Evolutionary conservation across 2,797 vertebrate species (phyloP), one percentile per base, ranked within the genome.

Genomic region (Scyliorhinus canicula): DNA sequence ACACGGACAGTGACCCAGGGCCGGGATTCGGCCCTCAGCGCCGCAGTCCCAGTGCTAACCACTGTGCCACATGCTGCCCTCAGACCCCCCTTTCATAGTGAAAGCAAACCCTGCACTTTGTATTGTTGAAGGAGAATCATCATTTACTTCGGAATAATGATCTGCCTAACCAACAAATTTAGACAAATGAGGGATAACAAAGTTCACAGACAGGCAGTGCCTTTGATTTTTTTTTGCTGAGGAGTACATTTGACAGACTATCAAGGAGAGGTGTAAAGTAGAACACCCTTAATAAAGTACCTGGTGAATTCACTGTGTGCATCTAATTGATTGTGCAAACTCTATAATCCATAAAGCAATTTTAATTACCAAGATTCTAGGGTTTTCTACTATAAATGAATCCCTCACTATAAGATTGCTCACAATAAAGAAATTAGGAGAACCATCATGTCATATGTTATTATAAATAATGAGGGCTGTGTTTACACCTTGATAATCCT

Each of bases 101-200:
- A 63, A 31, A 57, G 50, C 50, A 88, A 88, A 88, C 50, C 3
- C 28, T 88, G 12, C 31, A 55, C 50, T 55, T 88, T 26, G 14
- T 35, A 57, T 57, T 7, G 52, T 52, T 85, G 4, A 28, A 35
- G 85, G 31, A 88, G 47, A 52, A 52, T 85, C 11, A 52, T 85
- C 11, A 52, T 52, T 28, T 50, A 85, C 84, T 52, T 2, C 84
- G 52, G 52, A 57, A 55, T 57, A 88, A 88, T 55, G 85, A 88
- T 88, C 31, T 88, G 85, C 85, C 85, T 16, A n/a, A 52, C 85
- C 85, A 88, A 57, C 28, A 88, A 88, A 88, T 57, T 57, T 55
- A 88, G 50, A 88, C 50, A 55, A 88, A 57, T 88, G 85, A 52
- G 85, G 52, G 85, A 55, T 14, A 88, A 12, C 50, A 90, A 90